Conservation (phyloP, 2,113 vertebrate species). For the Trematocara nigrifrons region DNA sequence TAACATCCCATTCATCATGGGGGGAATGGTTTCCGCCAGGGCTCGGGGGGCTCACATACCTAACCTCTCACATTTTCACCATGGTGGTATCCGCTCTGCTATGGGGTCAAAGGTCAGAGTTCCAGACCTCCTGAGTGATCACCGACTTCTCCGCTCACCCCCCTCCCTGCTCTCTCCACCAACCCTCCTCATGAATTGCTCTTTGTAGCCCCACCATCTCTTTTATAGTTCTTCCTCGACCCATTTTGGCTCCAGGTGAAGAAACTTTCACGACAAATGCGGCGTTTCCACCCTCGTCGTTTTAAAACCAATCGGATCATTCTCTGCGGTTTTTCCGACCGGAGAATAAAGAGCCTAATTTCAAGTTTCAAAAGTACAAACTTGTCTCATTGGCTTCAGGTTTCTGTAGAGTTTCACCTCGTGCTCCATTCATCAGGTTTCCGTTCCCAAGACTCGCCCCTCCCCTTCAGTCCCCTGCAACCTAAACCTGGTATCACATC, state of each 20-base stretch:
- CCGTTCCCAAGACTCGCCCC: slow-evolving; percentile 13
- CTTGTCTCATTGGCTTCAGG: slow-evolving; percentile 2
- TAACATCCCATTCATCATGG: slow-evolving; percentile 78
- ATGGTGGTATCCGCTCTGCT: slow-evolving; percentile 67
- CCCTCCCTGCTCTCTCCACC: neutral
- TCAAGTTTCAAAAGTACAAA: neutral
- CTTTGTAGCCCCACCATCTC: neutral
- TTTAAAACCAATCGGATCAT: neutral
- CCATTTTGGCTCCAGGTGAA: neutral
- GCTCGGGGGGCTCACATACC: slow-evolving; percentile 60
- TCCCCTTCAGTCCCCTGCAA: neutral
- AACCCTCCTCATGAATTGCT: neutral
- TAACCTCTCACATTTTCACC: slow-evolving; percentile 70
- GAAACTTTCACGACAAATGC: neutral
- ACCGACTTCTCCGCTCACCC: slow-evolving; percentile 47
- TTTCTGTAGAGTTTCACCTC: slow-evolving; percentile 5
- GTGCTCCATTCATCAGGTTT: slow-evolving; percentile 1
- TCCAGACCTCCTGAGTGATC: slow-evolving; percentile 74
- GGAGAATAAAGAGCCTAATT: neutral
- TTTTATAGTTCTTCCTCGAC: neutral
- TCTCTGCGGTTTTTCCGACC: accelerated
- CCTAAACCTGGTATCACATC: slow-evolving; percentile 25
- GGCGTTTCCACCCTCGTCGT: neutral
- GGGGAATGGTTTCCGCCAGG: slow-evolving; percentile 67
- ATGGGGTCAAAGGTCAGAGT: slow-evolving; percentile 71